Evolutionary conservation across 2,113 vertebrate genomes (phyloP), one percentile per base, ranked within the genome.

Genomic region (Pelmatolapia mariae): DNA sequence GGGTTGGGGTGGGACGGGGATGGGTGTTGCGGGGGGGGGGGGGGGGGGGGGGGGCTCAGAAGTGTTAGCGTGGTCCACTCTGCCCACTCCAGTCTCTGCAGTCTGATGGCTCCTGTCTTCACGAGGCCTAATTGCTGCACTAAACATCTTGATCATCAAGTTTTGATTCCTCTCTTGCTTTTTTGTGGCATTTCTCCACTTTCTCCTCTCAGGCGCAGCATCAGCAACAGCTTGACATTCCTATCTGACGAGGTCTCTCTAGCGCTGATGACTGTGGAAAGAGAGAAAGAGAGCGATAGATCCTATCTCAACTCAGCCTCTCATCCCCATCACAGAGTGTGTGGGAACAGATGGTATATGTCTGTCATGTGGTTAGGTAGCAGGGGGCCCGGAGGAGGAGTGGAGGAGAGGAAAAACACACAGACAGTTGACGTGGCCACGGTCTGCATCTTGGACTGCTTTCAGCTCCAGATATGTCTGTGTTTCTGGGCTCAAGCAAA

Each of bases 331-430:
- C 40, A 33, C 83, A 36, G 82, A 87, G 84, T 45, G 86, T 83
- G 84, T 83, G 82, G 53, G 83, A 92, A 81, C 95, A 96, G 93
- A 96, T 94, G 94, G 95, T 81, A 80, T 85, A 73, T 61, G 91
- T 94, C 94, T 91, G 92, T 94, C 94, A 91, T 92, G 89, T 91
- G 93, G 92, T 90, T 87, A 87, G 91, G 91, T 93, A 93, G 93
- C 87, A 83, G 89, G 89, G 84, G 54, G 83, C 81, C 88, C 33
- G 71, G 86, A 92, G 88, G 88, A 91, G 86, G 82, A 85, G 68
- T 90, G 80, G 81, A 91, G 71, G 22, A 11, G 73, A 86, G 86
- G 81, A 85, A 87, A 91, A 90, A 91, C 88, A 91, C 92, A 90
- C 86, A 89, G 83, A 91, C 89, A 87, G 84, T 86, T 87, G 86